These are phyloP conservation scores for Chaetodon auriga DNA, from an alignment of 2,113 vertebrate species.

Conservation along the genomic window DNA sequence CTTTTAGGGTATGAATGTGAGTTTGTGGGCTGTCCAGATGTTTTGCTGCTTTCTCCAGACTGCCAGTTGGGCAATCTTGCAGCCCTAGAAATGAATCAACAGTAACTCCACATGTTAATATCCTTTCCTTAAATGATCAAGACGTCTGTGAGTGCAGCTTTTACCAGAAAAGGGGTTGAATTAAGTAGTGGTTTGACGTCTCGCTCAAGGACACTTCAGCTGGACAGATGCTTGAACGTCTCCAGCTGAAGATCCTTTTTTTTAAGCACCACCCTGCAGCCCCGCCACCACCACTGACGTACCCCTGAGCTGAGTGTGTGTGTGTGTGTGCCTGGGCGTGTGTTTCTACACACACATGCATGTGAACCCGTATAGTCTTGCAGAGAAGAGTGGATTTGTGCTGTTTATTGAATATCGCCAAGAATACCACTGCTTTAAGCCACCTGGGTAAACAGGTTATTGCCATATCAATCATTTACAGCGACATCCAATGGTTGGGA, in stretches of 20 bases:
- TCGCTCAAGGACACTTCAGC: constrained; percentile 14
- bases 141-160: neutral
- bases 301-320: neutral
- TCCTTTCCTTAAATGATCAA: neutral
- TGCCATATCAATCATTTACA: constrained; percentile 82
- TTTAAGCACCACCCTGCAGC: neutral
- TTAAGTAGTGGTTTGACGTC: neutral
- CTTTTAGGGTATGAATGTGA: neutral
- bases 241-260: neutral
- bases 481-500: constrained; percentile 62
- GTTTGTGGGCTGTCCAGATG: neutral
- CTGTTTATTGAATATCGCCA: constrained; percentile 71
- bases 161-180: constrained; percentile 1
- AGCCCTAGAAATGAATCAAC: neutral
- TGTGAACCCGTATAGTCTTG: constrained; percentile 39
- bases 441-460: constrained; percentile 81
- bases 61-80: neutral
- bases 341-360: constrained; percentile 18
- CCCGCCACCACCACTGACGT: neutral
- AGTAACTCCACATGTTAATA: neutral
- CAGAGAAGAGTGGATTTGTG: constrained; percentile 57
- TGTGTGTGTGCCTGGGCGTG: neutral
- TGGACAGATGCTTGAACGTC: constrained; percentile 1
- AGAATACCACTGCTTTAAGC: constrained; percentile 68
- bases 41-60: neutral